Evolutionary conservation across 2,888 invertebrate species (phyloP).

Genomic region (Glyphotaelius pellucidus): DNA sequence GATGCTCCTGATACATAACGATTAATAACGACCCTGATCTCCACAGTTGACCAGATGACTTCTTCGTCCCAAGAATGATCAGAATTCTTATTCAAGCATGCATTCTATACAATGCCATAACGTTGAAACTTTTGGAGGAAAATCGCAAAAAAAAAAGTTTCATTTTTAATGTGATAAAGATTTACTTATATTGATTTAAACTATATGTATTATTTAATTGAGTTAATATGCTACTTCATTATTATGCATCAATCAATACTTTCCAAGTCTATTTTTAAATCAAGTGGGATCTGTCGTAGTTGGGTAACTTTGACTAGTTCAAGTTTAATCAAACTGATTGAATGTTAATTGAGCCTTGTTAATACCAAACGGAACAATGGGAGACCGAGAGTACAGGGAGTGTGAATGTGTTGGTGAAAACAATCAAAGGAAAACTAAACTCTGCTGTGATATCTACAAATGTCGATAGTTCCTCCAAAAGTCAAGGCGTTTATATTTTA

Average conservation of each 20-base stretch:
- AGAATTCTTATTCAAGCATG: no score
- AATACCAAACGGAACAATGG: background rate
- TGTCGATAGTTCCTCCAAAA: no score
- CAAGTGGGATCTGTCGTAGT: background rate
- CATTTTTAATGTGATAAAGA: no score
- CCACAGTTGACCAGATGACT: no score
- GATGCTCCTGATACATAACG: no score
- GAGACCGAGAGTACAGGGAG: background rate
- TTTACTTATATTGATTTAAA: no score
- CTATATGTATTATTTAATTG: background rate
- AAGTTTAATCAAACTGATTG: background rate
- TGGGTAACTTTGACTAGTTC: background rate
- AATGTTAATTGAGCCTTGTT: background rate
- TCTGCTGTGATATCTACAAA: background rate
- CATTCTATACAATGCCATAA: background rate
- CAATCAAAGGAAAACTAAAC: background rate
- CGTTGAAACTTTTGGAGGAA: background rate
- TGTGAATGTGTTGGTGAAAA: background rate
- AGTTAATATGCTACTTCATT: background rate
- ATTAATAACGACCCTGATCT: no score
- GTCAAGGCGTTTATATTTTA: no score
- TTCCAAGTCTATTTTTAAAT: background rate
- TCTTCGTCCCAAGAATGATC: no score
- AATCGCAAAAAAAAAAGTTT: no score
- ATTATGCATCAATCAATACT: background rate